Evolutionary conservation across 2,888 invertebrate genomes (phyloP).

Genomic region (Asteroscopus sphinx): DNA sequence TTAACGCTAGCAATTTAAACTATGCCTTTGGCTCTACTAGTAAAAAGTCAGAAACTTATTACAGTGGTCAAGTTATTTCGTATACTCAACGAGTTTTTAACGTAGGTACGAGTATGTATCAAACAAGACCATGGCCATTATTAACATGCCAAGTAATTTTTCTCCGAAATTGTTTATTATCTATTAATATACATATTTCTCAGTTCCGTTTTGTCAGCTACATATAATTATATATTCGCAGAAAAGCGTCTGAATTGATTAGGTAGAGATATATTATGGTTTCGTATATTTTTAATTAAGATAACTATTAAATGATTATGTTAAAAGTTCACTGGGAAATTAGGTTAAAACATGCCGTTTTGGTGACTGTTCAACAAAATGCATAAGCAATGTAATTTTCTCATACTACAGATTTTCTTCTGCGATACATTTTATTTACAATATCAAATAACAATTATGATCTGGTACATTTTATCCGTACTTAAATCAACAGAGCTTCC

Average conservation of each 20-base stretch:
- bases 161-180: neutral
- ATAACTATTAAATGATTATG: constrained; percentile 1
- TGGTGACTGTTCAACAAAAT: neutral
- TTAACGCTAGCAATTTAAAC: neutral
- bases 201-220: neutral
- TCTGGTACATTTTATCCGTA: too few relatives aligned
- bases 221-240: neutral
- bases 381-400: neutral
- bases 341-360: constrained; percentile 66
- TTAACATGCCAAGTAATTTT: neutral
- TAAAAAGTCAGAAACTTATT: neutral
- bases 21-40: neutral
- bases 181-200: neutral
- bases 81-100: neutral
- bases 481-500: too few relatives aligned
- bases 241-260: neutral
- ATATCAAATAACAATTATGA: too few relatives aligned
- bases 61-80: neutral
- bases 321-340: constrained; percentile 69
- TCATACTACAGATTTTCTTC: neutral
- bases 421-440: too few relatives aligned
- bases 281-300: constrained; percentile 21
- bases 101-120: neutral
- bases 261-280: neutral
- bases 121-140: neutral